phyloP scores from a whole-genome alignment of 2,888 invertebrate species.

The Amphipyra berbera region DNA sequence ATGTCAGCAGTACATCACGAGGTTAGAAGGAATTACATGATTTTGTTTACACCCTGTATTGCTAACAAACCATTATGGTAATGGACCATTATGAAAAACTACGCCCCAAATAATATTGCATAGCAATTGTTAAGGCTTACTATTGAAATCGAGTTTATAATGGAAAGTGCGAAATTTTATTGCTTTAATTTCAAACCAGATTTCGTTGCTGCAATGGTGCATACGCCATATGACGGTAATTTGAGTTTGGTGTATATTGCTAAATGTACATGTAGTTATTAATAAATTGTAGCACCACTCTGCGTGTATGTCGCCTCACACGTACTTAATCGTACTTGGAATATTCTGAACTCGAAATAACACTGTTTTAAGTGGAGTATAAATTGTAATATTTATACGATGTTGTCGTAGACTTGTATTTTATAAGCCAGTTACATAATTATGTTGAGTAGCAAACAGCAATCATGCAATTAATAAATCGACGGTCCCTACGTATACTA shows the following conservation, averaged over 20 bases:
- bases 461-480: too few relatives aligned
- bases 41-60: too few relatives aligned
- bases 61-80: slow-evolving; percentile 63
- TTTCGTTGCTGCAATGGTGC: slow-evolving; percentile 50
- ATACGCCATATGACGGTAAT: slow-evolving; percentile 35
- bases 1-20: too few relatives aligned
- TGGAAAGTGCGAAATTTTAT: slow-evolving; percentile 57
- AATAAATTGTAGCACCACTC: slow-evolving; percentile 53
- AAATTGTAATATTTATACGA: slow-evolving; percentile 5
- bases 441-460: too few relatives aligned
- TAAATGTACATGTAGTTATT: slow-evolving; percentile 36
- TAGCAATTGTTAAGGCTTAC: slow-evolving; percentile 59
- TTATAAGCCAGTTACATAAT: too few relatives aligned
- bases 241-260: slow-evolving; percentile 38
- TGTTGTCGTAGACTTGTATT: too few relatives aligned
- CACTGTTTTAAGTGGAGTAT: slow-evolving; percentile 29
- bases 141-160: slow-evolving; percentile 62
- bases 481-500: too few relatives aligned
- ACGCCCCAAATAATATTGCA: slow-evolving; percentile 56
- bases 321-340: slow-evolving; percentile 25
- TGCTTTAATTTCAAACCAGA: slow-evolving; percentile 48
- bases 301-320: slow-evolving; percentile 34
- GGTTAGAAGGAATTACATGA: too few relatives aligned
- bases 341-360: slow-evolving; percentile 24
- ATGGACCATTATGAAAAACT: slow-evolving; percentile 64